Base-by-base conservation (phyloP, 2,888 invertebrate species). In the Hydraecia micacea region DNA sequence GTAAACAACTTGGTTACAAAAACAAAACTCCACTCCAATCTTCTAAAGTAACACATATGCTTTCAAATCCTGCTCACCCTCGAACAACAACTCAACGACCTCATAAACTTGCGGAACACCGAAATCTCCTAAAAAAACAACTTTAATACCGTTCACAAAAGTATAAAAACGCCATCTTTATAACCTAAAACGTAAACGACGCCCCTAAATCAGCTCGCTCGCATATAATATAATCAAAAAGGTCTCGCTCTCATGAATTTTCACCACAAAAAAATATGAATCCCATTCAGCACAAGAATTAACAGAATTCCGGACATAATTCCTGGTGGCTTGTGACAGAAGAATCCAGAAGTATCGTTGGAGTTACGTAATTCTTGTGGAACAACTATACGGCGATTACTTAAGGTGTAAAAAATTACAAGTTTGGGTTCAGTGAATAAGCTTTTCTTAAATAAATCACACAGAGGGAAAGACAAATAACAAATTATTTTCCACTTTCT, bases 201-300 rank as follows among this genome's bases (percentile, higher is more conserved):
- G 39, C 62, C 58, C 60, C 76, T 85, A 84, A 86, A 88, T 90
- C 86, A 86, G 88, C 75, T 77, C 73, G 77, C 86, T 82, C 80
- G 84, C 88, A 82, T 85, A 87, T 81, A 86, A 87, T 89, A 89
- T 77, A 79, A 83, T 84, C 87, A 84, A 86, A 89, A 88, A 83
- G 79, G 77, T 72, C 73, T 58, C 83, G 65, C 81, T 75, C 80
- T 86, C 81, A 77, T 81, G 88, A 86, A 84, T 88, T 87, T 86
- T 82, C 80, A 77, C 75, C 82, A 82, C 85, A 80, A 86, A 84
- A 85, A 87, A 89, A 91, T 89, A 91, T 86, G 86, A 90, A 89
- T 87, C 89, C 85, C 84, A 90, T 91, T 90, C 85, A 83, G 85
- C 86, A 84, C 73, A 88, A 88, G 87, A 90, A 90, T 91, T 90